Evolutionary conservation across 2,888 invertebrate species (phyloP), one percentile per base, ranked within the genome.

Genomic region (Lasioglossum villosulum): DNA sequence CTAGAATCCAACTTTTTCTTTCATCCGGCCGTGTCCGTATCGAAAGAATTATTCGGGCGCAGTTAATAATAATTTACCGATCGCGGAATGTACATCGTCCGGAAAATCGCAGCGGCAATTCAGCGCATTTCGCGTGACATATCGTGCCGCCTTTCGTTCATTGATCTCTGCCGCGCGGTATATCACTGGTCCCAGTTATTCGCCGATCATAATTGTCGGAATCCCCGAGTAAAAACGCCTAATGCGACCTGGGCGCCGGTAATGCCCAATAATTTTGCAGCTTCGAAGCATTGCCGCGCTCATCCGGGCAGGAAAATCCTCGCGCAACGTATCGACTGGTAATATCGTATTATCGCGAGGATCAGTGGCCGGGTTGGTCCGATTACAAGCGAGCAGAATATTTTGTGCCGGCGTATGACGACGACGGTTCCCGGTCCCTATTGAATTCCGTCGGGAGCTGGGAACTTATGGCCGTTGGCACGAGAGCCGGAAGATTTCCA

Each of bases 141-240:
- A 89, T 87, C 80, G 80, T 72, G 70, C 63, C 70, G 68, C 78
- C 77, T 86, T 88, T 88, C 39, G 78, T 77, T 77, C 84, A 80
- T 89, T 81, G 86, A 89, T 89, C 82, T 72, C 39, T 19, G 42
- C 34, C 45, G n/a, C 70, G 66, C 37, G 39, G 86, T 88, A 83
- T 90, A 86, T 86, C 90, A 83, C 71, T 19, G 66, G 76, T 72
- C 72, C 75, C 75, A 66, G 85, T 56, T 56, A 72, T 79, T 79
- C 78, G 39, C 48, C 79, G 87, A 73, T 82, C 82, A 82, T 89
- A 87, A 89, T 89, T 75, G 86, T 84, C 63, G 80, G 81, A 83
- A 84, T 86, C 68, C 81, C 63, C 48, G 75, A 78, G 78, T 80
- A 83, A 89, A 89, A 89, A 82, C 78, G 79, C 78, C 70, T 80